phyloP scores from a whole-genome alignment of 2,113 vertebrate genomes.

The Pteruthius melanotis region DNA sequence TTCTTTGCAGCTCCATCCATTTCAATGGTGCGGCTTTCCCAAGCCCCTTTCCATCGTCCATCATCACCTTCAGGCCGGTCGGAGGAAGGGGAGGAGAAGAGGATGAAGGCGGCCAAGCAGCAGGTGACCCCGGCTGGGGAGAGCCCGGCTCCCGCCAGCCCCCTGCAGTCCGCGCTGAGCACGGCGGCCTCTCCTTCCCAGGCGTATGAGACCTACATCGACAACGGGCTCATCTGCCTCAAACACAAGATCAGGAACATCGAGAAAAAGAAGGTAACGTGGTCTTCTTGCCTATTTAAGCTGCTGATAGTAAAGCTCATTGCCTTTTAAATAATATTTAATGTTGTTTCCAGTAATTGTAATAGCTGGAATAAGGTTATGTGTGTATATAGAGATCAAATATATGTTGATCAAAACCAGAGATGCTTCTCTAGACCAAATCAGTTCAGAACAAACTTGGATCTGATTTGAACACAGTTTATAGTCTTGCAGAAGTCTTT shows the following conservation, averaged over 20 bases:
- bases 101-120: constrained; percentile 69
- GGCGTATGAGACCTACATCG: constrained; percentile 90
- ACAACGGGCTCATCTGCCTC: constrained; percentile 94
- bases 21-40: constrained; percentile 88
- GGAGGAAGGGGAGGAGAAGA: constrained; percentile 61
- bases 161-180: constrained; percentile 74
- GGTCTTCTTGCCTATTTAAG: background rate
- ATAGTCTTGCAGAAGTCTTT: background rate
- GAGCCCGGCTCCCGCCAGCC: constrained; percentile 51
- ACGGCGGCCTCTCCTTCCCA: constrained; percentile 76
- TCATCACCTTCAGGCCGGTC: constrained; percentile 68
- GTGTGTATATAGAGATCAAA: background rate
- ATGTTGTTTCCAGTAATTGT: fast-evolving
- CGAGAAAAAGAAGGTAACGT: constrained; percentile 94
- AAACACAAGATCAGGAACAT: constrained; percentile 97
- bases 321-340: background rate
- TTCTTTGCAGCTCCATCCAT: constrained; percentile 63
- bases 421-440: background rate
- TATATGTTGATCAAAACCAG: background rate
- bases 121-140: constrained; percentile 68
- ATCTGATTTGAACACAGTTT: background rate
- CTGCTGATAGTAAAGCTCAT: fast-evolving
- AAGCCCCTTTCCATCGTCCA: constrained; percentile 64
- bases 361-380: background rate
- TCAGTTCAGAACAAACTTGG: background rate